A percentile compares a stretch with the other conserved stretches of the same genome.
phyloP scores from a whole-genome alignment of 1,140 invertebrate species.

The Leguminivora glycinivorella region DNA sequence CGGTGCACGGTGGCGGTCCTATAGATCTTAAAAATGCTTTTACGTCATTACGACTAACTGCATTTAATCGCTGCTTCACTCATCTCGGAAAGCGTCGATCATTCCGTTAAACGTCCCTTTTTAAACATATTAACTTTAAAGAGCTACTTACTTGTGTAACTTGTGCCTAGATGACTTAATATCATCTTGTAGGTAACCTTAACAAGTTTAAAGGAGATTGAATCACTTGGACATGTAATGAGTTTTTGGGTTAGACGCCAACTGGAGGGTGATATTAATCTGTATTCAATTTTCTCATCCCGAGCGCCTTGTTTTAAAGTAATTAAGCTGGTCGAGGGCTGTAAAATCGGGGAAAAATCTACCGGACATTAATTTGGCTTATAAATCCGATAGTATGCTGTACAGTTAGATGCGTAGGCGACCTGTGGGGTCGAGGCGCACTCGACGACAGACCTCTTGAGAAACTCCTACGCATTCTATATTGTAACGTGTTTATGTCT shows the following conservation, averaged over 20 bases:
- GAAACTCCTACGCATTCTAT: slow-evolving; percentile 47
- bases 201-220: slow-evolving; percentile 20
- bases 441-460: slow-evolving; percentile 37
- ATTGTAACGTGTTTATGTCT: slow-evolving; percentile 32
- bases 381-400: slow-evolving; percentile 8
- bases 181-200: background rate
- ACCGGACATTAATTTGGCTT: background rate
- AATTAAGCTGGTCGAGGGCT: background rate
- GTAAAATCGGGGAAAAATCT: slow-evolving; percentile 16
- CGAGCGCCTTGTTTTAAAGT: background rate
- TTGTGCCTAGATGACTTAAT: slow-evolving; percentile 4
- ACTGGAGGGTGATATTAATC: slow-evolving; percentile 26
- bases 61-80: slow-evolving; percentile 44
- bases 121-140: slow-evolving; percentile 2
- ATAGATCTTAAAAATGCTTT: slow-evolving; percentile 48
- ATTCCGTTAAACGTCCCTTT: slow-evolving; percentile 38
- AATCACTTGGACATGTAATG: slow-evolving; percentile 23
- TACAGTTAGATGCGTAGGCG: slow-evolving; percentile 61
- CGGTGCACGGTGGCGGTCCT: slow-evolving; percentile 25
- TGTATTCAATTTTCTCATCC: slow-evolving; percentile 35
- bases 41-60: slow-evolving; percentile 51
- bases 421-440: slow-evolving; percentile 41
- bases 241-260: slow-evolving; percentile 20
- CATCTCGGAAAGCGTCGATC: slow-evolving; percentile 42
- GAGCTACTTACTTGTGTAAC: no score